Evolutionary conservation across 1,140 invertebrate species (phyloP), one percentile per base, ranked within the genome.

Genomic region (Probaryconus sp.): DNA sequence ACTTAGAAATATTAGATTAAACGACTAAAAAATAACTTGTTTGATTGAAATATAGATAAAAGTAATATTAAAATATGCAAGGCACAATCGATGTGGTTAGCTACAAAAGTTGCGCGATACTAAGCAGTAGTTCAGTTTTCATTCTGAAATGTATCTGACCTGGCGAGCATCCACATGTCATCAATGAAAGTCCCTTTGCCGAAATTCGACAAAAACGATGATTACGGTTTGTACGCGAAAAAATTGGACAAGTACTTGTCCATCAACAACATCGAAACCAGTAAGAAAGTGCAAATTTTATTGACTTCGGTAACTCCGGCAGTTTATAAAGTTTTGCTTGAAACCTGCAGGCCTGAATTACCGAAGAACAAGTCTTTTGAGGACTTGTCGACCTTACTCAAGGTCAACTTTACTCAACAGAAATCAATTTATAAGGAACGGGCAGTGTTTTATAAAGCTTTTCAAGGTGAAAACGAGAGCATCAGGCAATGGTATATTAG

Each of bases 341-440:
- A 68, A n/a, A 26, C 0, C 14, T 64, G 71, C 16, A 37, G 58
- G 0, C 72, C 72, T 0, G 64, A 64, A 5, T 16, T 69, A 14
- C 72, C 72, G 0, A 74, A 74, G 16, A 74, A 63, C 16, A 74
- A 74, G 30, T 13, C 61, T 1, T 74, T 42, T 4, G 70, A 67
- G 3, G 28, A 26, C 0, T 16, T 74, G 14, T 33, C 48, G 10
- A 55, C 53, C 0, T 17, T 73, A 3, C 37, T 73, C n/a, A 18
- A 18, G 9, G 56, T 47, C 5, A 55, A n/a, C 17, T 73, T 61
- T 31, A 10, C 16, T 0, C 61, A 63, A 2, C 35, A n/a, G 48
- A 67, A 67, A 16, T 61, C 61, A 7, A 67, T 73, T 42, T 67
- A 67, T 18, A 67, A 63, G 24, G 70, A 73, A 6, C 21, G 70